A percentile compares a stretch with the other conserved stretches of the same genome.
Evolutionary conservation across 1,140 invertebrate species (phyloP).

Genomic region (Cydia pomonella): DNA sequence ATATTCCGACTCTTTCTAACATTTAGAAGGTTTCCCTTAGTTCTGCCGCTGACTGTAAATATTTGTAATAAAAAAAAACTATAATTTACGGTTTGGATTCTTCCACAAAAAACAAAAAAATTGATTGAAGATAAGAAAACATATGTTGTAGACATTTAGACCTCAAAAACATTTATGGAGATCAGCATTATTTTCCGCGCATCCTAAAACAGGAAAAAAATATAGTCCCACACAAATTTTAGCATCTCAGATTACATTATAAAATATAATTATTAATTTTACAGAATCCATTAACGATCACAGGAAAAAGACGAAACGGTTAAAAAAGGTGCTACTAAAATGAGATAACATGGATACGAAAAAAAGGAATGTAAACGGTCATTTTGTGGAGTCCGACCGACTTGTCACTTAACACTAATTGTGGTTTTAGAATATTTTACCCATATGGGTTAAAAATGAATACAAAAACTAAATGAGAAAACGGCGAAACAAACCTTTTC

Average conservation of each 20-base stretch:
- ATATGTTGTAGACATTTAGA: background rate
- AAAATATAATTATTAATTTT: constrained; percentile 21
- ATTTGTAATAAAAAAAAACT: no score
- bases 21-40: no score
- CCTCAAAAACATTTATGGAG: background rate
- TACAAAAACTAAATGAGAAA: background rate
- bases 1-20: no score
- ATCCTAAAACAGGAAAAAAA: background rate
- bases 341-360: constrained; percentile 14
- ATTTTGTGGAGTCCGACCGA: background rate
- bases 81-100: no score
- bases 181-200: no score
- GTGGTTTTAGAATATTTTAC: constrained; percentile 14
- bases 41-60: no score
- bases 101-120: no score
- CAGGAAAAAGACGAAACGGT: background rate
- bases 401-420: constrained; percentile 14
- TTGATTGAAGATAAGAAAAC: background rate
- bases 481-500: no score
- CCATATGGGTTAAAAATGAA: background rate
- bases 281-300: constrained; percentile 16
- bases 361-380: constrained; percentile 1
- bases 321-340: constrained; percentile 7
- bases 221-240: background rate
- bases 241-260: constrained; percentile 3